Evolutionary conservation across 2,888 invertebrate genomes (phyloP).

Genomic region (Spialia ferax): DNA sequence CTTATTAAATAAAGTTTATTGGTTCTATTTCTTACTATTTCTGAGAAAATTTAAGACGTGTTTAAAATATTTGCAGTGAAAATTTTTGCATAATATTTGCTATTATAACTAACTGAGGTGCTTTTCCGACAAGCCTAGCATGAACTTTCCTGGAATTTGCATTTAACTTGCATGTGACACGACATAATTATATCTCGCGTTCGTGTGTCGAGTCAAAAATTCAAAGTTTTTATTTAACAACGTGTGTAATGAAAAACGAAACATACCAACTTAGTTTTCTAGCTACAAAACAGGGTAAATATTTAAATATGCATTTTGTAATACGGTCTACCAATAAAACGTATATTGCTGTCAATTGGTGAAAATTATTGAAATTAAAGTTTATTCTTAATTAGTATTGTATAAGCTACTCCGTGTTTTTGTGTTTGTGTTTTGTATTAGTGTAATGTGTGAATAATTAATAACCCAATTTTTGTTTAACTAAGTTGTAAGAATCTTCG

Average conservation of each 20-base stretch:
- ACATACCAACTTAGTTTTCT: not conserved
- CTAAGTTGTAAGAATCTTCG: not conserved
- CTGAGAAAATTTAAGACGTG: not conserved
- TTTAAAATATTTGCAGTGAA: not conserved
- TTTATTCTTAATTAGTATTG: too few species aligned
- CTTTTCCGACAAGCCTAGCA: slow-evolving; percentile 3
- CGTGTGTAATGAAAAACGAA: not conserved
- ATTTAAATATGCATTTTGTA: not conserved
- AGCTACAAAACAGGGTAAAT: not conserved
- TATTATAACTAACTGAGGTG: not conserved
- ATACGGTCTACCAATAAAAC: not conserved
- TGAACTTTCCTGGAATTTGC: slow-evolving; percentile 56
- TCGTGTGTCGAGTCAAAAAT: slow-evolving; percentile 51
- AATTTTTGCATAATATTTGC: slow-evolving; percentile 26
- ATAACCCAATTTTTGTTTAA: slow-evolving; percentile 1
- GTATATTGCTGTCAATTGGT: too few species aligned
- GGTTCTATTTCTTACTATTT: not conserved
- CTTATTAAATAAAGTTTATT: not conserved
- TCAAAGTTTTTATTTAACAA: not conserved
- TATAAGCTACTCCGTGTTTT: too few species aligned
- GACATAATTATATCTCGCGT: slow-evolving; percentile 46
- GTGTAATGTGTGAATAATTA: not conserved
- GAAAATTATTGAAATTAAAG: too few species aligned
- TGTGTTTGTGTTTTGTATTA: not conserved
- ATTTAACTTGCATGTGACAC: slow-evolving; percentile 59